These are phyloP conservation scores for Rapana venosa DNA, from an alignment of 2,888 invertebrate genomes.

Conservation along the genomic window DNA sequence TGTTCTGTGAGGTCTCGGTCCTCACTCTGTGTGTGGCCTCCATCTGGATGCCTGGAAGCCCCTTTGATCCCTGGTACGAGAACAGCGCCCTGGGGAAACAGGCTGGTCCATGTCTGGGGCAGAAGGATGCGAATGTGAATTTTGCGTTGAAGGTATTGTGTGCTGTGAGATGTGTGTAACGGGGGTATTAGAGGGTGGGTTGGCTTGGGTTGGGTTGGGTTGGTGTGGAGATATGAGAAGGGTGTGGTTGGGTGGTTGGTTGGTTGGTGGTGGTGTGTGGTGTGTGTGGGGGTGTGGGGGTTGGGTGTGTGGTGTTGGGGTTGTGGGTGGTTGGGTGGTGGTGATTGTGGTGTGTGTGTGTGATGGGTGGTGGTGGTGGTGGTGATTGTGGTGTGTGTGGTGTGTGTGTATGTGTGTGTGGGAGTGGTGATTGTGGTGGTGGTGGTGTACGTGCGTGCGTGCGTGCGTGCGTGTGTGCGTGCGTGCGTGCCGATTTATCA, in stretches of 20 bases:
- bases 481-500: not conserved
- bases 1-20: conserved; percentile 69
- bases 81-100: not conserved
- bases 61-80: conserved; percentile 74
- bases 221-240: not conserved
- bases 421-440: too few relatives aligned
- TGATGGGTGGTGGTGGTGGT: too few relatives aligned
- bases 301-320: not conserved
- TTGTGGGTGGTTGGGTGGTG: not conserved
- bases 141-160: not conserved
- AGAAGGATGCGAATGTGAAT: not conserved
- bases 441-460: not conserved
- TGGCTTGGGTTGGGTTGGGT: not conserved
- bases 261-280: not conserved
- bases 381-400: too few relatives aligned
- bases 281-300: not conserved
- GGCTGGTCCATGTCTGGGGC: not conserved
- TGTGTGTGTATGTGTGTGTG: too few relatives aligned
- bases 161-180: not conserved
- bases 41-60: conserved; percentile 80
- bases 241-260: not conserved
- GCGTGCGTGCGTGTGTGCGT: not conserved
- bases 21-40: conserved; percentile 78
- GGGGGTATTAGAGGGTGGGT: not conserved
- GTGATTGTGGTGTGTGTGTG: too few relatives aligned